These are phyloP conservation scores for Eubasilissa splendida DNA, from an alignment of 2,888 invertebrate species.

Conservation along the genomic window DNA sequence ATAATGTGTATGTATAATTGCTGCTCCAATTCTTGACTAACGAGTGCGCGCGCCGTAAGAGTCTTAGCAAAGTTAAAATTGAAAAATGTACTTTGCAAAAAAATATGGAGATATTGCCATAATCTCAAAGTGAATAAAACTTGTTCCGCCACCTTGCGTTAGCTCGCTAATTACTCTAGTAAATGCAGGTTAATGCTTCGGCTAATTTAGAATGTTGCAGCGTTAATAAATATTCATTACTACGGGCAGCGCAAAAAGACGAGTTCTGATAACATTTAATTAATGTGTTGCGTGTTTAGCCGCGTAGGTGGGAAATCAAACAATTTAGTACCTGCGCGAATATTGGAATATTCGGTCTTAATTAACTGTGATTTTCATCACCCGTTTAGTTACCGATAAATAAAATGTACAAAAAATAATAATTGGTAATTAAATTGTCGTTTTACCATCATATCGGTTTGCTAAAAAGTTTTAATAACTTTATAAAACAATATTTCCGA, in stretches of 20 bases:
- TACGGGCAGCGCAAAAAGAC: slow-evolving; percentile 10
- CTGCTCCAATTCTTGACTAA: background rate
- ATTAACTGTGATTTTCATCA: background rate
- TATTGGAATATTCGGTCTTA: background rate
- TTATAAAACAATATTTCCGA: too few relatives aligned
- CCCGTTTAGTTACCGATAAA: background rate
- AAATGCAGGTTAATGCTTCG: slow-evolving; percentile 49
- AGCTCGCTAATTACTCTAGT: slow-evolving; percentile 45
- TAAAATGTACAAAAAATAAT: too few relatives aligned
- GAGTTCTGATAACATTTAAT: slow-evolving; percentile 20
- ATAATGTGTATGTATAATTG: background rate
- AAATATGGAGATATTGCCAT: background rate
- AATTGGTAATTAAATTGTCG: too few relatives aligned
- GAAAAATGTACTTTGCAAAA: background rate
- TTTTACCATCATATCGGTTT: too few relatives aligned
- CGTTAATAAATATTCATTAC: slow-evolving; percentile 37
- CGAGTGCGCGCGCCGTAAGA: background rate
- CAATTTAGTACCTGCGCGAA: background rate
- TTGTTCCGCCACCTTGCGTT: slow-evolving; percentile 39
- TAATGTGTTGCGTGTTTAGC: background rate
- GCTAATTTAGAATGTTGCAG: slow-evolving; percentile 41
- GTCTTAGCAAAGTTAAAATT: background rate
- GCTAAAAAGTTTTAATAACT: too few relatives aligned
- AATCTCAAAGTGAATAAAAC: slow-evolving; percentile 45
- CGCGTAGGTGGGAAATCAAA: slow-evolving; percentile 15